Evolutionary conservation across 2,113 vertebrate genomes (phyloP).

Genomic region (Heptranchias perlo): DNA sequence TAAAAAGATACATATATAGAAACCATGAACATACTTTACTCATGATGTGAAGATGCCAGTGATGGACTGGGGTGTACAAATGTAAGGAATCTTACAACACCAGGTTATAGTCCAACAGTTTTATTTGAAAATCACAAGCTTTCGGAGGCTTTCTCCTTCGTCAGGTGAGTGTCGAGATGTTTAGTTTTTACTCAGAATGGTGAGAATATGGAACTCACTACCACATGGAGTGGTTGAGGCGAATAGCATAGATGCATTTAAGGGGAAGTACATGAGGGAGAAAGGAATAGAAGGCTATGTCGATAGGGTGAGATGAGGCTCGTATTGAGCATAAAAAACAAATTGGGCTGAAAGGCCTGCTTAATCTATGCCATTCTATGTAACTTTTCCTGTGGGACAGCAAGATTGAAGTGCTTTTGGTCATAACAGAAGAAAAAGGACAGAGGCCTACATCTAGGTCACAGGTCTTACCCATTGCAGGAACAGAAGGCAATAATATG

Average conservation of each 20-base stretch:
- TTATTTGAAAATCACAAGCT: too few relatives aligned
- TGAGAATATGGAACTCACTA: background rate
- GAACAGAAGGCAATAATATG: background rate
- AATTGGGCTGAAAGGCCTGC: too few relatives aligned
- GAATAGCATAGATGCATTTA: background rate
- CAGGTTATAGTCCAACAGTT: too few relatives aligned
- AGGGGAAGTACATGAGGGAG: background rate
- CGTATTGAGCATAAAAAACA: background rate
- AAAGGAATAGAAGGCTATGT: background rate
- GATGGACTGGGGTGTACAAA: too few relatives aligned
- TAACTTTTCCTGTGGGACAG: background rate
- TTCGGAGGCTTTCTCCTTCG: too few relatives aligned
- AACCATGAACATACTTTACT: background rate
- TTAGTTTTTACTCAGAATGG: background rate
- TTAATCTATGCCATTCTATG: too few relatives aligned
- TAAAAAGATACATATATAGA: background rate
- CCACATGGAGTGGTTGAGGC: background rate
- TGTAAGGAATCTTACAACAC: too few relatives aligned
- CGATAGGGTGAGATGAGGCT: background rate
- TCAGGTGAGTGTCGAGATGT: too few relatives aligned
- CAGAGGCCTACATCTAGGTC: background rate
- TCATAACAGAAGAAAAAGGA: background rate
- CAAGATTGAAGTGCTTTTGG: background rate
- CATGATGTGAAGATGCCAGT: too few relatives aligned
- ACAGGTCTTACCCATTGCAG: background rate